Evolutionary conservation across 2,888 invertebrate genomes (phyloP), one percentile per base, ranked within the genome.

Genomic region (Galerucella calmariensis): DNA sequence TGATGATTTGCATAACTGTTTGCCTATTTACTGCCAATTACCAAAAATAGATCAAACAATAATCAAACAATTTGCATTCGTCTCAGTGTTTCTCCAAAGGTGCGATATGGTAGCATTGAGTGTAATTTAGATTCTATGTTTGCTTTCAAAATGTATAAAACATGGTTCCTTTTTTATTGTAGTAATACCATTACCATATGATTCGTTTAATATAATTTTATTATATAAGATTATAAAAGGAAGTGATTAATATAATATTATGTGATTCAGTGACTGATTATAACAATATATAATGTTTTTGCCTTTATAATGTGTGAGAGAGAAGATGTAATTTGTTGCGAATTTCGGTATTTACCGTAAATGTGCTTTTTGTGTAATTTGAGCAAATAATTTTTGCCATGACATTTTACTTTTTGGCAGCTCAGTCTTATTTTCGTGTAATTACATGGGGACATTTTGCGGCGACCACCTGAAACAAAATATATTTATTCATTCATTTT

Each of bases 341-440:
- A 58, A 51, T 71, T 67, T 77, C 77, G 77, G 76, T 79, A 76
- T 76, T 76, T 68, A 77, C 74, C 74, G 70, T 77, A 79, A 78
- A 77, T 75, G 79, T 77, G 79, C 48, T 75, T 72, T 78, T 72
- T 75, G 74, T 77, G 83, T 80, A 81, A 81, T 81, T 78, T 83
- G 83, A 83, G 83, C 83, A 83, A 83, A 79, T 80, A 73, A 75
- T 79, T 82, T 77, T 81, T 80, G 82, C 83, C 83, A 80, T 80
- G 80, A 79, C 78, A 77, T 76, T 80, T 56, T 79, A 75, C 79
- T 80, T 81, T 79, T 80, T 81, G 83, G 83, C 83, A 82, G 81
- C 77, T 83, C 83, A 83, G 83, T 83, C 83, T 83, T 83, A 80
- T 83, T 80, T 69, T 79, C 68, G 77, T 79, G 75, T 79, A 74